These are phyloP conservation scores for Augochlorella aurata DNA, from an alignment of 2,888 invertebrate genomes.

Conservation along the genomic window DNA sequence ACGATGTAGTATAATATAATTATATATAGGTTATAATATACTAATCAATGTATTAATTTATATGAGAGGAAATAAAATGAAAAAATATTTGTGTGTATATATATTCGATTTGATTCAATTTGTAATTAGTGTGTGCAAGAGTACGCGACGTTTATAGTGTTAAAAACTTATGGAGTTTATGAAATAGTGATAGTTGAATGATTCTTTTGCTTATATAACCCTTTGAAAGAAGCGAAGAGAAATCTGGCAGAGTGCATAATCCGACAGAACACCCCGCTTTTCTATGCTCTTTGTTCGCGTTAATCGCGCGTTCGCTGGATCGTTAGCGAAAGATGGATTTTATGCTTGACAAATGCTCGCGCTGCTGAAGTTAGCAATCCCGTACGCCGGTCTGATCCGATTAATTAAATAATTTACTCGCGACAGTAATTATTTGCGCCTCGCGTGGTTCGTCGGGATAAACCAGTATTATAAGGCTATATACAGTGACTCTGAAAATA, in stretches of 20 bases:
- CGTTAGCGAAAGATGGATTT: slow-evolving; percentile 31
- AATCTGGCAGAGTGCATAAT: not conserved
- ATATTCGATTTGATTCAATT: no score
- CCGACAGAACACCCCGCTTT: not conserved
- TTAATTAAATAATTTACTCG: slow-evolving; percentile 51
- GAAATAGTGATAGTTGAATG: no score
- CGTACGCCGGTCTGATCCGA: slow-evolving; percentile 8
- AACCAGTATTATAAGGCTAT: not conserved
- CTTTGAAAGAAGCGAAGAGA: not conserved
- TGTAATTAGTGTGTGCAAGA: no score
- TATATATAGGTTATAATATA: no score
- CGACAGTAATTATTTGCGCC: slow-evolving; percentile 41
- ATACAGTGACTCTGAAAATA: not conserved
- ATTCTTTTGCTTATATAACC: not conserved
- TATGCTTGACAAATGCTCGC: not conserved
- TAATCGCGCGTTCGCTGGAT: slow-evolving; percentile 22
- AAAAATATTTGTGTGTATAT: no score
- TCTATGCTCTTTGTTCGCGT: not conserved
- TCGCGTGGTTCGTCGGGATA: slow-evolving; percentile 9
- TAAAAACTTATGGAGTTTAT: no score
- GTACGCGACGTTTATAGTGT: no score
- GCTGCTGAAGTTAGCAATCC: slow-evolving; percentile 8
- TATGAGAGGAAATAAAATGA: no score
- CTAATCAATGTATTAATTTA: no score
- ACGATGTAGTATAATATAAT: no score